Conservation (phyloP, 2,113 vertebrate species). For the Gobius niger region DNA sequence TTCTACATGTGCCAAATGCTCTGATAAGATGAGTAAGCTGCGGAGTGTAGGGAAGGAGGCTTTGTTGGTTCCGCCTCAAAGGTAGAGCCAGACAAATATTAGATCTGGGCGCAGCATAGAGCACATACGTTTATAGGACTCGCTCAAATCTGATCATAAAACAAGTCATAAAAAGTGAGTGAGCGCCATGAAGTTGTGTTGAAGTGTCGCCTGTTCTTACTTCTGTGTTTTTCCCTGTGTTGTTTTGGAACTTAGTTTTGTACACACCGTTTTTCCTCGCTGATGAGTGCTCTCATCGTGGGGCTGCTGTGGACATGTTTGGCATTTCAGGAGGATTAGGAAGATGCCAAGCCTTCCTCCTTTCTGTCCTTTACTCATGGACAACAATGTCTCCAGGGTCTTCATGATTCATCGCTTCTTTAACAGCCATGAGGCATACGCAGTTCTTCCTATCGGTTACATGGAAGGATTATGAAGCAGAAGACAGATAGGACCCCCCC, state of each 20-base stretch:
- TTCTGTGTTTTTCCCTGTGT: conserved; percentile 19
- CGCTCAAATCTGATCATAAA: neutral
- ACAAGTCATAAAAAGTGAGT: neutral
- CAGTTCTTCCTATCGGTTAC: conserved; percentile 58
- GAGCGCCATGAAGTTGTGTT: neutral
- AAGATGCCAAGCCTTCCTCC: conserved; percentile 7
- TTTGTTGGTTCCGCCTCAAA: neutral
- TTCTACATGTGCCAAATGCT: conserved; percentile 22
- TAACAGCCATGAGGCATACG: conserved; percentile 48
- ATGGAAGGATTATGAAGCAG: conserved; percentile 49
- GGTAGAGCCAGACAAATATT: neutral
- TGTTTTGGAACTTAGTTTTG: conserved; percentile 7
- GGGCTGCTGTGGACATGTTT: conserved; percentile 25
- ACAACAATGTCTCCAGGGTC: conserved; percentile 18
- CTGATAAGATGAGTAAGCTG: neutral
- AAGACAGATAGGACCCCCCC: conserved; percentile 46
- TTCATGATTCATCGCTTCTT: conserved; percentile 41
- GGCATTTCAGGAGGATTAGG: conserved; percentile 25
- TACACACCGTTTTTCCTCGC: conserved; percentile 10
- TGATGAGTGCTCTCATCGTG: conserved; percentile 31
- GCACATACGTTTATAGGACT: neutral
- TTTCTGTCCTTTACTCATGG: neutral
- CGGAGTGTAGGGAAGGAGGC: neutral
- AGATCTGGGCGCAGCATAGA: neutral
- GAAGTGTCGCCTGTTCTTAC: conserved; percentile 29